Conservation (phyloP, 1,140 invertebrate genomes). For the Lutraria rhynchaena region DNA sequence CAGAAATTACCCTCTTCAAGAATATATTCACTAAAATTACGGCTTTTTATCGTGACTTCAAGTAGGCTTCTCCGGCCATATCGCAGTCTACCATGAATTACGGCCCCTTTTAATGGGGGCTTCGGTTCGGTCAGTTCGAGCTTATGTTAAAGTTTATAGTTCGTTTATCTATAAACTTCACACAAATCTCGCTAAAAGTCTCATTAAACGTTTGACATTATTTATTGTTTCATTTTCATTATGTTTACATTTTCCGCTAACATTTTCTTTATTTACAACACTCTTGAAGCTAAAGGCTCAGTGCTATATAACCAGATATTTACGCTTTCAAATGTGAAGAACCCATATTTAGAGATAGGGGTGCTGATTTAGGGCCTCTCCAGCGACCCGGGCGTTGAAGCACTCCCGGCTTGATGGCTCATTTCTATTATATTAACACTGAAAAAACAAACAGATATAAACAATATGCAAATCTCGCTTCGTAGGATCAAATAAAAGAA, state of each 20-base stretch:
- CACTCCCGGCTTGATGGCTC: conserved; percentile 6
- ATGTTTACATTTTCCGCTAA: conserved; percentile 47
- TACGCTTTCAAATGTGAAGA: conserved; percentile 36
- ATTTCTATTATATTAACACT: conserved; percentile 39
- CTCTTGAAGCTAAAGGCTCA: conserved; percentile 16
- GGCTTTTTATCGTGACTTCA: conserved; percentile 11
- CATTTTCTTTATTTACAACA: conserved; percentile 54
- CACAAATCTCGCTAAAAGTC: conserved; percentile 56
- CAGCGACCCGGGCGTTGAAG: conserved; percentile 4
- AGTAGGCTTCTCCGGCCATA: conserved; percentile 9
- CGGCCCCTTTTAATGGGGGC: conserved; percentile 35
- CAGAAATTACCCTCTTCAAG: neutral
- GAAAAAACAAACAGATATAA: conserved; percentile 41
- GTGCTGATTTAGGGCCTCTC: conserved; percentile 36
- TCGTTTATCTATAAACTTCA: conserved; percentile 53
- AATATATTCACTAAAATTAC: conserved; percentile 35
- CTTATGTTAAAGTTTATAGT: conserved; percentile 57
- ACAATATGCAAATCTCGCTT: conserved; percentile 37
- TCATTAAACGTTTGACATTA: conserved; percentile 50
- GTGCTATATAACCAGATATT: conserved; percentile 39
- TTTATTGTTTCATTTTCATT: conserved; percentile 57
- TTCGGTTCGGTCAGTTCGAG: conserved; percentile 49
- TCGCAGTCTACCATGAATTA: conserved; percentile 1
- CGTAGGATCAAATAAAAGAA: conserved; percentile 48
- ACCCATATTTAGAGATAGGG: conserved; percentile 25